These are phyloP conservation scores for Laterallus jamaicensis DNA, from an alignment of 2,113 vertebrate genomes.

Conservation along the genomic window DNA sequence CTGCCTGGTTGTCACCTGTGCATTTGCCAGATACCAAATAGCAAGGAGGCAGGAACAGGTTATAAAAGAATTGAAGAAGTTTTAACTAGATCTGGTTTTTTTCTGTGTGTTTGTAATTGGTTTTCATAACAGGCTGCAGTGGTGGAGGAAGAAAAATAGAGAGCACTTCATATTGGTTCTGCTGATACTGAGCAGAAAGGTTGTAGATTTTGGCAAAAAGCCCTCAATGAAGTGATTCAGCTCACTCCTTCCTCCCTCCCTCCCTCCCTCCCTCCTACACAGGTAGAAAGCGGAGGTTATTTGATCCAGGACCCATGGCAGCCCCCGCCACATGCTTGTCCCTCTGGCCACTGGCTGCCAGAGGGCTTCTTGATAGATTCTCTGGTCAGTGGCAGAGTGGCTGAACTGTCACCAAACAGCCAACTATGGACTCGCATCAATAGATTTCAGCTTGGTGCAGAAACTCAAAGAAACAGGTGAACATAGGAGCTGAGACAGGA, in stretches of 20 bases:
- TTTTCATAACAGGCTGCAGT: background rate
- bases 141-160: background rate
- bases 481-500: background rate
- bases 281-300: too few relatives aligned
- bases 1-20: background rate
- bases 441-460: background rate
- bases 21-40: background rate
- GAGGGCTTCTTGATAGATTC: background rate
- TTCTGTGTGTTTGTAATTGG: background rate
- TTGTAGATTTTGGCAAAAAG: background rate
- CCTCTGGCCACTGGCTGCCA: rapidly evolving
- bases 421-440: rapidly evolving
- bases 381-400: background rate
- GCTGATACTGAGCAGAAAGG: background rate
- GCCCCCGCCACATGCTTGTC: background rate
- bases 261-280: too few relatives aligned
- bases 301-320: background rate
- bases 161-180: background rate
- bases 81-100: background rate
- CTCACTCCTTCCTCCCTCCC: background rate
- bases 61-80: background rate
- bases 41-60: background rate
- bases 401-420: background rate
- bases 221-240: background rate
- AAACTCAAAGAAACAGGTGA: background rate